These are phyloP conservation scores for Aurelia aurita DNA, from an alignment of 30 jellyfish, hydroid and myxozoan genomes.

Conservation along the genomic window DNA sequence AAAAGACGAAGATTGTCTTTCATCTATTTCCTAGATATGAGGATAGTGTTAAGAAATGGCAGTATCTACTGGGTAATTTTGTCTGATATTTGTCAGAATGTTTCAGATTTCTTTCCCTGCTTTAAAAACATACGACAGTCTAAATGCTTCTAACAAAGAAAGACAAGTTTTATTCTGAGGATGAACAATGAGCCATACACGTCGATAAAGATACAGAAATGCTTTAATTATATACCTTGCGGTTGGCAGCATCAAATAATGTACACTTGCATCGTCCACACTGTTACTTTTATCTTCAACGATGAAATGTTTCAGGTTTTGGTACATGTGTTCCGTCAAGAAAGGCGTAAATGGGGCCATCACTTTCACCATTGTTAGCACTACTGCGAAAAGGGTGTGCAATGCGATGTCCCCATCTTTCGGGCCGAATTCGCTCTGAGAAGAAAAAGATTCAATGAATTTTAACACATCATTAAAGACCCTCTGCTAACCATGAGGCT, in stretches of 20 bases:
- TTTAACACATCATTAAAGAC: too few species aligned
- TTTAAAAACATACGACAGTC: too few species aligned
- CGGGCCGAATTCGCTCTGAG: conserved; percentile 92
- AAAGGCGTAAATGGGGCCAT: conserved; percentile 97
- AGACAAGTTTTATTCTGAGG: too few species aligned
- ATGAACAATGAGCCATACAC: too few species aligned
- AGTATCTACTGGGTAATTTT: too few species aligned
- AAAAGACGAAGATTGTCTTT: too few species aligned
- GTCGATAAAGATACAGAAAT: not conserved
- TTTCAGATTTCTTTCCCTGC: too few species aligned
- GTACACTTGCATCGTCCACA: conserved; percentile 84
- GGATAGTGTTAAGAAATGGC: too few species aligned
- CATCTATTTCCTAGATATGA: too few species aligned
- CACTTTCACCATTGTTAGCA: conserved; percentile 73
- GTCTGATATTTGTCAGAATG: too few species aligned
- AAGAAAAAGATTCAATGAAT: not conserved
- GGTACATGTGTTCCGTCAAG: conserved; percentile 94
- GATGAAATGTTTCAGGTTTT: conserved; percentile 78
- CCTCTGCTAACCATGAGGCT: too few species aligned
- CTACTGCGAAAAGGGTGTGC: conserved; percentile 85
- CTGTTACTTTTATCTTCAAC: conserved; percentile 37
- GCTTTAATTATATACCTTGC: conserved; percentile 72
- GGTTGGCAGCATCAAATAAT: conserved; percentile 89
- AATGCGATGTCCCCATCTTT: conserved; percentile 85
- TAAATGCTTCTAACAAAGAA: too few species aligned